Conservation (phyloP, 1,140 invertebrate genomes). For the Drosophila rufa region DNA sequence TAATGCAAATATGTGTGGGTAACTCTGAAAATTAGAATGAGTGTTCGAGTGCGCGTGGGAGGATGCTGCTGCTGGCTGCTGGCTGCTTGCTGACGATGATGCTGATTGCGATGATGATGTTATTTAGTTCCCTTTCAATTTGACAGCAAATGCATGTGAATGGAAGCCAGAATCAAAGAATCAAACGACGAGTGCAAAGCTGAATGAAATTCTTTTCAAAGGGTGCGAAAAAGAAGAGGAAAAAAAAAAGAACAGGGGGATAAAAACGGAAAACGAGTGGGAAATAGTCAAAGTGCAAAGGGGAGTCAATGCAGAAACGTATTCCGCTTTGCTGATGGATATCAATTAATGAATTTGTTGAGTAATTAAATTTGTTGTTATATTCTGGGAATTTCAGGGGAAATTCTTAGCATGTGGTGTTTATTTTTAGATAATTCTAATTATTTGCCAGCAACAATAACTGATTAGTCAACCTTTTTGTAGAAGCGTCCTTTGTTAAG, state of each 20-base stretch:
- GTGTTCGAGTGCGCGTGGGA: constrained; percentile 9
- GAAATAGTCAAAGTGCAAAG: constrained; percentile 9
- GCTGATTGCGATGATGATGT: constrained; percentile 26
- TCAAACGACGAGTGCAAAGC: not conserved
- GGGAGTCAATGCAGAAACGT: constrained; percentile 10
- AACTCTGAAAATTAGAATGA: constrained; percentile 38
- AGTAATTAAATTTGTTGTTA: not conserved
- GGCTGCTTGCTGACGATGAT: constrained; percentile 3
- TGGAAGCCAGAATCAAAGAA: constrained; percentile 33
- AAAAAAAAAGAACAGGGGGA: not conserved
- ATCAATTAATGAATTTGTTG: constrained; percentile 4
- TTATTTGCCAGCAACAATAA: not conserved
- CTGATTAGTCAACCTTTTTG: not conserved
- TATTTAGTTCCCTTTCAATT: constrained; percentile 33
- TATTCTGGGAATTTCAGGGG: not conserved
- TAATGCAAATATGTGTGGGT: constrained; percentile 17
- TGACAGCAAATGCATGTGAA: constrained; percentile 33
- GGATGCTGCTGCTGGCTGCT: constrained; percentile 12
- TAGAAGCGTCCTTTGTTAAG: not conserved
- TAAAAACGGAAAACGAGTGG: not conserved
- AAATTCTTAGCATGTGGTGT: not conserved
- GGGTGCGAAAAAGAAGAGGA: not conserved
- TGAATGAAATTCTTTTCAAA: constrained; percentile 26
- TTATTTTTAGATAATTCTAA: not conserved
- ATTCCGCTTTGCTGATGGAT: constrained; percentile 2